Percentiles rank a stretch among this genome's conserved stretches.
Conservation (phyloP, 2,888 invertebrate genomes). For the Platycnemis pennipes region DNA sequence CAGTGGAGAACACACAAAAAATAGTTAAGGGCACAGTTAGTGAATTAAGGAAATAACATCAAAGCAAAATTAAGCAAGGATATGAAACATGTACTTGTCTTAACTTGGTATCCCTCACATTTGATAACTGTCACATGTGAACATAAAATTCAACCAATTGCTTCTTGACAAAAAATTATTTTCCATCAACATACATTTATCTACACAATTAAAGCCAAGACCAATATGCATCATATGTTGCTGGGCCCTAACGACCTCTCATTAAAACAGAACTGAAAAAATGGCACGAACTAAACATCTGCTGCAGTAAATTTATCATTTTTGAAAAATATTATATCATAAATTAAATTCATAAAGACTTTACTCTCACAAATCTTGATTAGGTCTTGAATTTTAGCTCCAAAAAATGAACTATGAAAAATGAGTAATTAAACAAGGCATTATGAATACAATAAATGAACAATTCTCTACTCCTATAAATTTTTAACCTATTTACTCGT, state of each 20-base stretch:
- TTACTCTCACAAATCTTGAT: too few species aligned
- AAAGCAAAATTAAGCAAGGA: conserved; percentile 58
- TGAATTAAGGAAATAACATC: neutral
- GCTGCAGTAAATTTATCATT: neutral
- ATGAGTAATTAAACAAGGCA: neutral
- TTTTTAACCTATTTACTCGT: neutral
- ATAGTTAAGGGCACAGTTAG: neutral
- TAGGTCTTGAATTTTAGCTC: too few species aligned
- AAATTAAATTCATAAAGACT: neutral
- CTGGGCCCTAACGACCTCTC: neutral
- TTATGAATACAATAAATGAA: neutral
- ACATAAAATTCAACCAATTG: neutral
- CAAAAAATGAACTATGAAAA: neutral
- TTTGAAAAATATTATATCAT: neutral
- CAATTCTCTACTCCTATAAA: neutral
- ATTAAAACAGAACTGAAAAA: neutral
- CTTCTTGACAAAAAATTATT: neutral
- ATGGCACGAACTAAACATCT: neutral
- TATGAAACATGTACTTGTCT: neutral
- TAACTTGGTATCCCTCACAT: conserved; percentile 47
- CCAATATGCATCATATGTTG: neutral
- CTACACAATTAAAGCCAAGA: conserved; percentile 40
- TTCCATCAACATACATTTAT: neutral
- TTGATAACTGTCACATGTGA: neutral
- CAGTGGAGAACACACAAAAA: neutral